Percentiles rank a stretch among this genome's conserved stretches.
Conservation (phyloP, 1,140 invertebrate species). For the Caerostris darwini region DNA sequence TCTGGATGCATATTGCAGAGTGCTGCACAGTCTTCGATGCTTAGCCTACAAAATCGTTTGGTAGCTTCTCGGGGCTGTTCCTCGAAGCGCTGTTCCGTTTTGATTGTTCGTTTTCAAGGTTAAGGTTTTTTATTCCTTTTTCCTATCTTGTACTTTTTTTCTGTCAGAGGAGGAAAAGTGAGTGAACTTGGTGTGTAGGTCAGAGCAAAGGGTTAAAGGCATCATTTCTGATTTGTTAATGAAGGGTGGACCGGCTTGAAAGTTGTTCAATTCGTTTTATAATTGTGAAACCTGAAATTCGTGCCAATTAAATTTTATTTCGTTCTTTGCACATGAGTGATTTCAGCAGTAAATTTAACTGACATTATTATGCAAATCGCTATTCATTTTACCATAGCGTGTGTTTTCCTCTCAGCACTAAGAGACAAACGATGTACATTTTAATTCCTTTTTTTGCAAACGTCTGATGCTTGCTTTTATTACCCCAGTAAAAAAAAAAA, state of each 20-base stretch:
- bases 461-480: too few species aligned
- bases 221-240: background rate
- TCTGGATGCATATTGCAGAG: background rate
- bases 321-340: too few species aligned
- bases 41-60: constrained; percentile 27
- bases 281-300: background rate
- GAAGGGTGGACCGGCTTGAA: constrained; percentile 1
- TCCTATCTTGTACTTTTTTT: too few species aligned
- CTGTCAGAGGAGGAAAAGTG: constrained; percentile 6
- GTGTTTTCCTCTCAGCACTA: too few species aligned
- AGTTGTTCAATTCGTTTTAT: background rate
- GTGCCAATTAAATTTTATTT: too few species aligned
- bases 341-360: too few species aligned
- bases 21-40: background rate
- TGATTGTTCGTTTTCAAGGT: constrained; percentile 22
- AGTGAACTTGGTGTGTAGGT: constrained; percentile 26
- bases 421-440: too few species aligned
- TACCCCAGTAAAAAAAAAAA: too few species aligned
- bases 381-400: too few species aligned
- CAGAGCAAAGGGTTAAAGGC: constrained; percentile 16
- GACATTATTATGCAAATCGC: too few species aligned
- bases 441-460: too few species aligned
- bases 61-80: background rate
- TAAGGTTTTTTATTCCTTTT: constrained; percentile 2
- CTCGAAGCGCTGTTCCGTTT: constrained; percentile 27